Percentiles rank a stretch among this genome's conserved stretches.
phyloP scores from a whole-genome alignment of 2,888 invertebrate genomes.

The Nineta flava region DNA sequence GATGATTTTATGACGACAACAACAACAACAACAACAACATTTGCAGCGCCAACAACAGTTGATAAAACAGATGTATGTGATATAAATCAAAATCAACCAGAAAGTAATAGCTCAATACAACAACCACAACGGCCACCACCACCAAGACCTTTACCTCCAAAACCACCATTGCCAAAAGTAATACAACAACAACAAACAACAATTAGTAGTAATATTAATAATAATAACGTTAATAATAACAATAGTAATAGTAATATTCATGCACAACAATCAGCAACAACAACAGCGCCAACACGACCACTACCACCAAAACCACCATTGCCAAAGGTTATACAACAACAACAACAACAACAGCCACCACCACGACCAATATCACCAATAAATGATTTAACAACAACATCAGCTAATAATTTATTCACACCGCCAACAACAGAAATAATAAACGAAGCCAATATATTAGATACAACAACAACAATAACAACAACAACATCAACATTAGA shows the following conservation, averaged over 20 bases:
- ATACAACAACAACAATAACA: not conserved
- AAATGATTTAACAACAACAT: not conserved
- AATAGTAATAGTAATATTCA: not conserved
- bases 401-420: too few species aligned
- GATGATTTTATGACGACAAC: constrained; percentile 9
- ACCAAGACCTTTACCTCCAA: constrained; percentile 20
- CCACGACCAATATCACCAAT: not conserved
- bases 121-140: constrained; percentile 11
- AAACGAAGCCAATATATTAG: constrained; percentile 4
- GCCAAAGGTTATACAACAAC: constrained; percentile 1
- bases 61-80: constrained; percentile 20
- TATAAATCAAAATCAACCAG: constrained; percentile 11
- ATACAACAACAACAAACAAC: constrained; percentile 18
- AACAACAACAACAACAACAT: not conserved
- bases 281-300: constrained; percentile 12
- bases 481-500: not conserved
- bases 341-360: constrained; percentile 9
- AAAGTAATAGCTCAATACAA: constrained; percentile 9
- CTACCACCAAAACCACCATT: constrained; percentile 12
- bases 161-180: constrained; percentile 14
- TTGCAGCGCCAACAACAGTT: not conserved
- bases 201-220: too few species aligned
- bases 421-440: not conserved
- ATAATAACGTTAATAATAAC: too few species aligned
- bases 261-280: constrained; percentile 10